Base-by-base conservation (phyloP, 2,888 invertebrate species). In the Synanthedon vespiformis region DNA sequence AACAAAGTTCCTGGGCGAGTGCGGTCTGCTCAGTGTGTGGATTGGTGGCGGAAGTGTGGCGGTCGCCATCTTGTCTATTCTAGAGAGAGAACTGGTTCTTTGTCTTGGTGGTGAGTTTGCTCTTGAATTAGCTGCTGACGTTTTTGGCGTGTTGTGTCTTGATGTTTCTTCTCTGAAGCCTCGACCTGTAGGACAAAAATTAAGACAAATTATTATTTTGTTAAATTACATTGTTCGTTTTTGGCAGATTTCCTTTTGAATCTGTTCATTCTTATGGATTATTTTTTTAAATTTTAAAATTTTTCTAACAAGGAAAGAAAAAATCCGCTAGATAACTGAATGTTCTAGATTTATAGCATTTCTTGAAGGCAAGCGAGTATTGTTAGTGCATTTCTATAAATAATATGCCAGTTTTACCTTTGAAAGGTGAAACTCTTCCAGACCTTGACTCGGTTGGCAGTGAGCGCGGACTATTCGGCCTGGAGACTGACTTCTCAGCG, bases 361-460 rank as follows among this genome's bases (percentile, higher is more conserved):
- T 22, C 5, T 22, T 22, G 22, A 5, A 22, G 1, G 18, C 4
- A 22, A 22, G 18, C 3, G 18, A 5, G 22, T 22, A 5, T 22
- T 22, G 4, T 22, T 4, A 22, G 1, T 22, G 22, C 1, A 4
- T 22, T 22, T 22, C 1, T 22, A 16, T 34, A 8, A 8, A 8
- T 34, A 34, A 34, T 22, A 4, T 1, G 6, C 8, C 34, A 34
- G 34, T 8, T 34, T 44, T 67, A 67, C 91, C 91, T 66, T 89
- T 86, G 57, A 91, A 91, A 2, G 91, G 92, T 10, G 91, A 90
- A 50, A 89, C 83, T 54, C 89, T 80, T 4, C 88, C 90, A 0
- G 80, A 65, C 48, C 76, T 64, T 51, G 77, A 68, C 55, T 83
- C 84, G 1, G 74, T 65, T 0, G 87, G 89, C 53, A 84, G 65